Percentiles rank a stretch among this genome's conserved stretches.
phyloP scores from a whole-genome alignment of 2,888 invertebrate genomes.

The Geophilus truncorum region DNA sequence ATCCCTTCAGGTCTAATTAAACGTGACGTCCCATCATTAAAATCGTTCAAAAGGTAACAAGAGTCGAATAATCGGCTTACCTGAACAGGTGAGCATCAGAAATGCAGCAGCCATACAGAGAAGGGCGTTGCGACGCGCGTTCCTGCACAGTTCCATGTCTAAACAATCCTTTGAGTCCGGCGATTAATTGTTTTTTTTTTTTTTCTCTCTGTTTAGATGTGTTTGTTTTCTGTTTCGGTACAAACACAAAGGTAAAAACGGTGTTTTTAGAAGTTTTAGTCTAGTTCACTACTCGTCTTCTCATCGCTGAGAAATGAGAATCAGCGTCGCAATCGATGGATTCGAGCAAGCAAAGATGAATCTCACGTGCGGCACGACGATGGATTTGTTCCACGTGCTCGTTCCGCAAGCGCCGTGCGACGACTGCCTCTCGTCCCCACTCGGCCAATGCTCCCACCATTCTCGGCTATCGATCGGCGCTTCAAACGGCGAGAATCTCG shows the following conservation, averaged over 20 bases:
- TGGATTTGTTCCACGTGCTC: slow-evolving; percentile 11
- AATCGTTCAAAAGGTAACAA: not conserved
- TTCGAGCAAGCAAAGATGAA: not conserved
- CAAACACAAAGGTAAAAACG: not conserved
- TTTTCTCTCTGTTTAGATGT: too few species aligned
- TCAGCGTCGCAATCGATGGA: slow-evolving; percentile 11
- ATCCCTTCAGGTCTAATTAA: not conserved
- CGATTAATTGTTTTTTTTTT: not conserved
- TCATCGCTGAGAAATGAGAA: slow-evolving; percentile 11
- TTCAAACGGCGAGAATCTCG: not conserved
- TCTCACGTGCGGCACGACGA: slow-evolving; percentile 18
- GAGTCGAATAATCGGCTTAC: not conserved
- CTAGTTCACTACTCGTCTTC: not conserved
- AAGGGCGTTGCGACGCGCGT: not conserved
- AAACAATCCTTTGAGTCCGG: not conserved
- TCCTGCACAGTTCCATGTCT: not conserved
- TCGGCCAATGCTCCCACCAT: slow-evolving; percentile 17
- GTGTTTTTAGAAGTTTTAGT: not conserved
- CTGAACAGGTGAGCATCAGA: not conserved
- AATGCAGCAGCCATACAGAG: slow-evolving; percentile 2
- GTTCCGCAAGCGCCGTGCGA: slow-evolving; percentile 24
- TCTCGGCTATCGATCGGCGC: not conserved
- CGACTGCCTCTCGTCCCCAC: not conserved
- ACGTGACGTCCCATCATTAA: not conserved
- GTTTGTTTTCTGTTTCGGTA: not conserved